Base-by-base conservation (phyloP, 64 coral and sea anemone genomes). In the Anthopleura sola region DNA sequence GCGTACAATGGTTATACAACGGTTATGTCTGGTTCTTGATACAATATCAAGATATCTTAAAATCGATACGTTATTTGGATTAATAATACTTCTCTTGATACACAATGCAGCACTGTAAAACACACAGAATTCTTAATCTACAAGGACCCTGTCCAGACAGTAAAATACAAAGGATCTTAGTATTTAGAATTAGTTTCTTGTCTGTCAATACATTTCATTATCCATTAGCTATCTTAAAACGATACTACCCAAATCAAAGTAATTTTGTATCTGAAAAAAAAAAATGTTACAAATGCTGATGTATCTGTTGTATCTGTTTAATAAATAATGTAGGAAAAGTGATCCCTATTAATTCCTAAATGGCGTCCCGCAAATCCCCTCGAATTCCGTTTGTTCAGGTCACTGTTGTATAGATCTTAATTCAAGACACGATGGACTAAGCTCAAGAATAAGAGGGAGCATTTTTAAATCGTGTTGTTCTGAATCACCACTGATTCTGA, bases 21-120 rank as follows among this genome's bases (percentile, higher is more conserved):
- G 40, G 40, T 44, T 62, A 26, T 69, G 66, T 71, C 66, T 71
- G 66, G 66, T 71, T 34, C 34, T 71, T 34, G 66, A 71, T 71
- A 31, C 11, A 71, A 71, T 7, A 8, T n/a, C n/a, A 62, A 71
- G 31, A 71, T 34, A 32, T 34, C 66, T 34, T 71, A 14, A 36
- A 71, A 71, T 71, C n/a, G 66, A 71, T 71, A 71, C 26, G 0
- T 32, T 71, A 71, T 71, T 71, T 71, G 13, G 66, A 71, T 71
- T 71, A 71, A 32, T 71, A 71, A 33, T 32, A 29, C 6, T 36
- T 71, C 66, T 71, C 11, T 23, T 15, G 31, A 16, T 12, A 32
- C 1, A 34, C 66, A 71, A 33, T 29, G 29, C 6, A 2, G 31
- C 60, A 26, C 60, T 31, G 60, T 71, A 71, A n/a, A 53, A 14